Conservation (phyloP, 2,113 vertebrate species). For the Dipodomys ordii region DNA sequence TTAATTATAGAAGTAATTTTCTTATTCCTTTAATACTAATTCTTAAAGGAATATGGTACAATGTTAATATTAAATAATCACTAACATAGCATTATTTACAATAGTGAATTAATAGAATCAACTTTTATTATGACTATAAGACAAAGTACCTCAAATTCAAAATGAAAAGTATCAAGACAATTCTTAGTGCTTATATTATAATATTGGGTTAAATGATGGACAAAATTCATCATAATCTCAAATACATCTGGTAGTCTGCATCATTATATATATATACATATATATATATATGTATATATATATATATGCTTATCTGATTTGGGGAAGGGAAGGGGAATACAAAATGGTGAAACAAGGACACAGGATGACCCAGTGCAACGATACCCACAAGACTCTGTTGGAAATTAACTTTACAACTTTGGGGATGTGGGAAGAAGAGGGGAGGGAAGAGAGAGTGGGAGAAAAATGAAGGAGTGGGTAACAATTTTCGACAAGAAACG, state of each 20-base stretch:
- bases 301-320: too few relatives aligned
- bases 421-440: too few relatives aligned
- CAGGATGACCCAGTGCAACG: too few relatives aligned
- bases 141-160: not conserved
- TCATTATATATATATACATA: too few relatives aligned
- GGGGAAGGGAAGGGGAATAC: too few relatives aligned
- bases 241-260: not conserved
- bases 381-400: too few relatives aligned
- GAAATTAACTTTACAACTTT: too few relatives aligned
- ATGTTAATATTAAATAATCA: not conserved
- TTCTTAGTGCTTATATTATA: not conserved
- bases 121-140: not conserved
- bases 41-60: not conserved
- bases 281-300: too few relatives aligned
- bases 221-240: slow-evolving; percentile 12
- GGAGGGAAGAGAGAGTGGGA: too few relatives aligned
- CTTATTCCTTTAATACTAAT: not conserved
- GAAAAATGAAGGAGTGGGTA: too few relatives aligned
- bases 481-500: too few relatives aligned
- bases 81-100: not conserved
- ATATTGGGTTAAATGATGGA: not conserved
- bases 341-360: too few relatives aligned
- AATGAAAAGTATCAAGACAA: not conserved
- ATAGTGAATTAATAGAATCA: not conserved
- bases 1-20: not conserved